Evolutionary conservation across 2,797 vertebrate species (phyloP), one percentile per base, ranked within the genome.

Genomic region (Rhinichthys osculus): DNA sequence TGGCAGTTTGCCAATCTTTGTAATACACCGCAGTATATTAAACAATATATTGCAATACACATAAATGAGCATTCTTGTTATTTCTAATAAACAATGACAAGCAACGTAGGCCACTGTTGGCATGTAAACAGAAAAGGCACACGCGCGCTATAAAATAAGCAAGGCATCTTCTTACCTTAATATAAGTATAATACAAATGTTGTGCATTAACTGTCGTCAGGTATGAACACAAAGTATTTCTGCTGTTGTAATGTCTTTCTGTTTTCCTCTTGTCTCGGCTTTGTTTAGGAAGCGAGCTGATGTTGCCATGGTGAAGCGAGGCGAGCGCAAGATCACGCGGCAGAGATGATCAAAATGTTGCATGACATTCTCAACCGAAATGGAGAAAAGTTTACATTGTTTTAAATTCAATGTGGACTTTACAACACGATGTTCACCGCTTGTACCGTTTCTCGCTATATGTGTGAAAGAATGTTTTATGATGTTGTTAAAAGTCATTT

Each of bases 281-380:
- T 76, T 87, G 82, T 87, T 84, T 84, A 77, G 87, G 84, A 84
- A 79, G 62, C 4, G 8, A 4, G 38, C 81, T 54, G 77, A n/a
- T 33, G 70, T 81, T 72, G 70, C 38, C 84, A 86, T 84, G 81
- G 71, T 16, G n/a, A 86, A 70, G 7, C 13, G 38, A 85, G 27
- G 74, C 72, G 11, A 62, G 52, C 3, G 11, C 19, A 3, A 52
- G 38, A 38, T 85, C 83, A 35, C 50, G 27, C 5, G 66, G 17
- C 47, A 4, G 73, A 52, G 62, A 4, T 33, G 40, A 23, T 42
- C 19, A 54, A 10, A 62, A 62, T 17, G 38, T 38, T 7, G 14
- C 14, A 1, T 19, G 77, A 62, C 14, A 17, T 64, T 79, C 38
- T 44, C 40, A 21, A 13, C n/a, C 27, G 7, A 42, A 27, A 42